A percentile compares a stretch with the other conserved stretches of the same genome.
Conservation (phyloP, 2,113 vertebrate species). For the Myotis brandtii region DNA sequence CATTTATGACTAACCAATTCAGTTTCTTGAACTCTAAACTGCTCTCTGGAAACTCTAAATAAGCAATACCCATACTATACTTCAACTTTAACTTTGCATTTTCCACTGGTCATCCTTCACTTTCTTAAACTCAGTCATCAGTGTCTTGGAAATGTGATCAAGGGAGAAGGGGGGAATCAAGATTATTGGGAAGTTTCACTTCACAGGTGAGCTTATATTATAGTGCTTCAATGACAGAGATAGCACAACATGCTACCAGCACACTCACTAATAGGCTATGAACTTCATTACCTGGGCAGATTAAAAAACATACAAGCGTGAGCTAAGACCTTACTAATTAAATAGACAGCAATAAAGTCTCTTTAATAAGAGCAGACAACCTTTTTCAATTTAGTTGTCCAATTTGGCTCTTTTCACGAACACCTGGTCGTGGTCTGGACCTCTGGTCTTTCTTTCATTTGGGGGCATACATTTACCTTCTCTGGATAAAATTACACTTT, state of each 20-base stretch:
- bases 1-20: background rate
- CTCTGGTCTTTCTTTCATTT: conserved; percentile 75
- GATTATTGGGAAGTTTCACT: background rate
- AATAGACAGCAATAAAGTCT: conserved; percentile 66
- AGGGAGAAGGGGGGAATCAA: conserved; percentile 2
- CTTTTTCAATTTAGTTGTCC: conserved; percentile 77
- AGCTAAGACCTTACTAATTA: conserved; percentile 70
- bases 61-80: background rate
- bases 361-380: conserved; percentile 67
- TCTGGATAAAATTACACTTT: conserved; percentile 81
- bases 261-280: conserved; percentile 51
- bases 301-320: conserved; percentile 66
- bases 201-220: background rate
- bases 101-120: background rate
- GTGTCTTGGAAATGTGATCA: background rate
- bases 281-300: conserved; percentile 52
- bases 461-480: conserved; percentile 72
- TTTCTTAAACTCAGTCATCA: background rate
- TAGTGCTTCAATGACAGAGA: background rate
- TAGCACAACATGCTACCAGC: background rate
- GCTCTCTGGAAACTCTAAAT: conserved; percentile 31
- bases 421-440: conserved; percentile 70
- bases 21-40: background rate
- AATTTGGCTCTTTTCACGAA: conserved; percentile 73
- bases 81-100: conserved; percentile 41